Conservation (phyloP, 1,140 invertebrate genomes). For the Mizuhopecten yessoensis region DNA sequence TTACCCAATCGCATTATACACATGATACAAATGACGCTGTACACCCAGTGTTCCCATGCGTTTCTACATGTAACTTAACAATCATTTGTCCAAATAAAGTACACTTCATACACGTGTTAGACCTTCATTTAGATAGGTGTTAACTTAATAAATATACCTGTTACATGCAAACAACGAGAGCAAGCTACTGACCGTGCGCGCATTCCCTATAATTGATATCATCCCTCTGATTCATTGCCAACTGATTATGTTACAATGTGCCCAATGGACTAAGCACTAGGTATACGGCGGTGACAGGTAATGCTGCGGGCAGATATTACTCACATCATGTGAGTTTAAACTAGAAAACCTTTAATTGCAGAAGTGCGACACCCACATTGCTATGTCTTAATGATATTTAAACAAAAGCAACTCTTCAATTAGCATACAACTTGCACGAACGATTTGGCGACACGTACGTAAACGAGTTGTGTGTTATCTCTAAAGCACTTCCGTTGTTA, state of each 20-base stretch:
- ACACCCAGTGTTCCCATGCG: too few species aligned
- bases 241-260: not conserved
- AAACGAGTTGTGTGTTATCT: not conserved
- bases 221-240: not conserved
- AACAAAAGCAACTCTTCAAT: too few species aligned
- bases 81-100: too few species aligned
- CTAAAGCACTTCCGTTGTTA: not conserved
- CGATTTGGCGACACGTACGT: not conserved
- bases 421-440: not conserved
- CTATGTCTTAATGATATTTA: not conserved
- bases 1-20: too few species aligned
- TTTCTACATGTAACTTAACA: too few species aligned
- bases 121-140: not conserved
- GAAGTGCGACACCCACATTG: not conserved
- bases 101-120: too few species aligned
- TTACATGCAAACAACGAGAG: not conserved
- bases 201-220: not conserved
- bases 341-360: not conserved
- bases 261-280: not conserved
- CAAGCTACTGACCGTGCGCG: not conserved
- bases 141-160: not conserved
- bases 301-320: not conserved
- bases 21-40: too few species aligned
- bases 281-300: not conserved
- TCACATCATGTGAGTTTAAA: not conserved